Conservation (phyloP, 2,797 vertebrate genomes). For the Alosa sapidissima region DNA sequence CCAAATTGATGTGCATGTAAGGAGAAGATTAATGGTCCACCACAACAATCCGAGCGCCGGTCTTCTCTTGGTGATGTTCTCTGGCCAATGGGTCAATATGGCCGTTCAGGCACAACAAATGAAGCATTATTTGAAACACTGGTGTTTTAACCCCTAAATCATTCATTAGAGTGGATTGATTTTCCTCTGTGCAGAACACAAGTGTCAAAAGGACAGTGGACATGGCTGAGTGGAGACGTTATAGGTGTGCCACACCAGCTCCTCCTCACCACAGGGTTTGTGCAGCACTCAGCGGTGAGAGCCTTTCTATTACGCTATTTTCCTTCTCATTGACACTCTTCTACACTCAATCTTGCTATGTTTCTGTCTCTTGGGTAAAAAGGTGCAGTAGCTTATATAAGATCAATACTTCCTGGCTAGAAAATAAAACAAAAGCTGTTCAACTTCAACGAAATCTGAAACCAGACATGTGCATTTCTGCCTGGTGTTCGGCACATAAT, state of each 20-base stretch:
- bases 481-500: neutral
- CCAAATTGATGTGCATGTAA: constrained; percentile 37
- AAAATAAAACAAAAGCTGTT: constrained; percentile 14
- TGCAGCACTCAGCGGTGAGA: neutral
- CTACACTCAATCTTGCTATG: neutral
- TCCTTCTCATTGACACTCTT: neutral
- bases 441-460: neutral
- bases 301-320: neutral
- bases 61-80: constrained; percentile 5
- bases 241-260: neutral
- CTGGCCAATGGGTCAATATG: neutral
- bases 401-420: neutral
- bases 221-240: neutral
- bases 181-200: neutral
- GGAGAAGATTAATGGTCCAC: constrained; percentile 51
- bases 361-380: neutral
- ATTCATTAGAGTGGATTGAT: neutral
- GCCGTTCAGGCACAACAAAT: neutral
- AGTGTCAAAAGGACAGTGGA: neutral
- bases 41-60: constrained; percentile 8
- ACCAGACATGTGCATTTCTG: neutral
- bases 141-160: neutral
- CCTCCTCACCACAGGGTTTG: neutral
- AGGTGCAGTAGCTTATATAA: neutral
- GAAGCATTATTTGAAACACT: constrained; percentile 7